Evolutionary conservation across 2,113 vertebrate genomes (phyloP).

Genomic region (Heteronetta atricapilla): DNA sequence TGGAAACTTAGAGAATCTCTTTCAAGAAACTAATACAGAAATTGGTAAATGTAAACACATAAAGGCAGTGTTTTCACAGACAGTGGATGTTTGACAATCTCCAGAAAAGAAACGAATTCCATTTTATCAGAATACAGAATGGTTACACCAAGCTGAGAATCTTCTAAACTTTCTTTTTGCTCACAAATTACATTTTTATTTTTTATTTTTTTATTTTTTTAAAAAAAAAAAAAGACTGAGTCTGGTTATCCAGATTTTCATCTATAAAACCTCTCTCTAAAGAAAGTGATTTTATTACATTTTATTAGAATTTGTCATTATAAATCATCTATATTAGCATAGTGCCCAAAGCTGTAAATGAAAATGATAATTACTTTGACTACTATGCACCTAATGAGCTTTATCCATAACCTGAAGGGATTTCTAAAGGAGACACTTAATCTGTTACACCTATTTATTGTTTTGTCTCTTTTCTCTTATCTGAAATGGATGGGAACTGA

Average conservation of each 20-base stretch:
- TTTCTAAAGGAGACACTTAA: neutral
- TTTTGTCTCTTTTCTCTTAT: neutral
- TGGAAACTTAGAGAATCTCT: neutral
- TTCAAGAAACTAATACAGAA: neutral
- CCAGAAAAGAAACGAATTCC: neutral
- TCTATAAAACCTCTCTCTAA: neutral
- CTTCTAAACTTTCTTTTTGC: neutral
- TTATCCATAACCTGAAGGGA: neutral
- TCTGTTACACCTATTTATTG: neutral
- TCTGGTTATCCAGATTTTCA: neutral
- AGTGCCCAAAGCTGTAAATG: neutral
- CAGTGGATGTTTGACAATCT: neutral
- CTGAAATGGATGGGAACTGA: neutral
- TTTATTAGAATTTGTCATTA: slow-evolving; percentile 15
- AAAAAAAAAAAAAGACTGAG: neutral
- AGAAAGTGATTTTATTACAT: neutral
- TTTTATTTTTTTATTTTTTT: too few species aligned
- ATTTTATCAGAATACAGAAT: neutral
- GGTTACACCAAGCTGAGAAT: neutral
- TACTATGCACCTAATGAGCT: neutral
- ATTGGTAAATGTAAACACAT: neutral
- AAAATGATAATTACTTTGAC: neutral
- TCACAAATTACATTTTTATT: neutral
- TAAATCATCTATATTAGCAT: neutral
- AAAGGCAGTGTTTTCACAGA: neutral